Conservation (phyloP, 1,140 invertebrate species). For the Tetragonula clypearis region DNA sequence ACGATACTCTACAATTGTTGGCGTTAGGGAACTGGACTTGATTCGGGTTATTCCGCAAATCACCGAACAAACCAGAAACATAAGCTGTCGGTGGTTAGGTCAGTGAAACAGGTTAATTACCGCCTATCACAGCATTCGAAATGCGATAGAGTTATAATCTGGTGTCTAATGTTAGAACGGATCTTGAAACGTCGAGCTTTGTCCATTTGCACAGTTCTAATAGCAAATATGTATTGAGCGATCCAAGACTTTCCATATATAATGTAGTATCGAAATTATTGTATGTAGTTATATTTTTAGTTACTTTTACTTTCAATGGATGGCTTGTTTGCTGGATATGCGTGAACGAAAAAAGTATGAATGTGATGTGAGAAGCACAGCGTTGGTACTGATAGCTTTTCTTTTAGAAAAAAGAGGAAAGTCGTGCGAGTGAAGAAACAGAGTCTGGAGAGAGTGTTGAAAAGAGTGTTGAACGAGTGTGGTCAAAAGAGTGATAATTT, state of each 20-base stretch:
- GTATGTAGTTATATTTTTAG: too few species aligned
- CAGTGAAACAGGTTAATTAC: conserved; percentile 42
- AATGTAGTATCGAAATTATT: not conserved
- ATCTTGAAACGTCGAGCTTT: not conserved
- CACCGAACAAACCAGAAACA: conserved; percentile 5
- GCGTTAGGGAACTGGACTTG: not conserved
- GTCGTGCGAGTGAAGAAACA: too few species aligned
- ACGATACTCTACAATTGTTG: conserved; percentile 36
- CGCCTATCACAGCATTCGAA: conserved; percentile 18
- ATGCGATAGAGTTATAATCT: not conserved
- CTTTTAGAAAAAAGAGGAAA: too few species aligned
- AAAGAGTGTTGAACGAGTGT: too few species aligned
- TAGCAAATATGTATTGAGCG: not conserved
- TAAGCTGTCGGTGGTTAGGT: conserved; percentile 21
- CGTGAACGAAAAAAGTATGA: too few species aligned
- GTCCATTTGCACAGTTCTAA: not conserved
- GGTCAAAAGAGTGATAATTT: too few species aligned
- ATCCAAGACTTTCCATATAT: not conserved
- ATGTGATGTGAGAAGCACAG: too few species aligned
- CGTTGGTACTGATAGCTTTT: too few species aligned
- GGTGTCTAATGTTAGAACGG: not conserved
- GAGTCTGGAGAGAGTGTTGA: too few species aligned
- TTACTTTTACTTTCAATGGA: too few species aligned
- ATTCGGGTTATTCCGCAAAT: conserved; percentile 50
- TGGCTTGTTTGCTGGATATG: too few species aligned